Conservation (phyloP, 2,888 invertebrate genomes). For the Dascillus cervinus region DNA sequence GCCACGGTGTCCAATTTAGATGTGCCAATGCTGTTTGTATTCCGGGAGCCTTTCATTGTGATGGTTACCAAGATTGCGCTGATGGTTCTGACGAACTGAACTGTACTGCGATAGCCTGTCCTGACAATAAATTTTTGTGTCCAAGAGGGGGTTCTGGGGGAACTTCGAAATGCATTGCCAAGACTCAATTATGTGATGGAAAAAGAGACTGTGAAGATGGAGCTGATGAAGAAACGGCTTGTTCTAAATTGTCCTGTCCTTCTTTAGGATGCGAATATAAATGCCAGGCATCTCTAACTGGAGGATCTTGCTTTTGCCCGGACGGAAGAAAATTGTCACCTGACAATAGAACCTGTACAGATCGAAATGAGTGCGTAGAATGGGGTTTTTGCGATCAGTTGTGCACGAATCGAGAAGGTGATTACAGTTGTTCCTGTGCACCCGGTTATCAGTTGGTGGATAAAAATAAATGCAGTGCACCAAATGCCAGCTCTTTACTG, state of each 20-base stretch:
- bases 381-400: constrained; percentile 95
- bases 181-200: constrained; percentile 83
- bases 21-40: constrained; percentile 92
- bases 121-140: constrained; percentile 86
- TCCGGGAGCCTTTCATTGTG: constrained; percentile 77
- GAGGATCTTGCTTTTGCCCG: constrained; percentile 86
- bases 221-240: constrained; percentile 81
- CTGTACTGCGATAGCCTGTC: constrained; percentile 81
- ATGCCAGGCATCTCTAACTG: constrained; percentile 83
- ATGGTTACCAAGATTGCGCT: constrained; percentile 83
- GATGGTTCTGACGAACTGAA: constrained; percentile 86
- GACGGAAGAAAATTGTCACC: constrained; percentile 75
- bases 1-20: constrained; percentile 84
- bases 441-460: constrained; percentile 47
- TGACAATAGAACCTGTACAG: constrained; percentile 80
- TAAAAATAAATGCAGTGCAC: constrained; percentile 56
- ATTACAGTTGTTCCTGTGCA: constrained; percentile 78
- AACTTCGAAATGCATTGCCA: constrained; percentile 79
- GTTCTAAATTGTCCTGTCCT: constrained; percentile 76
- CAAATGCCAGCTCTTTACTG: constrained; percentile 50
- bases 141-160: constrained; percentile 65
- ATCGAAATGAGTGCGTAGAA: constrained; percentile 85
- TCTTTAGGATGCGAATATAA: constrained; percentile 82
- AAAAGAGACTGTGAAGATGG: constrained; percentile 86
- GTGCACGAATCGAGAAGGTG: constrained; percentile 81